Base-by-base conservation (phyloP, 2,888 invertebrate genomes). In the Allygus modestus region DNA sequence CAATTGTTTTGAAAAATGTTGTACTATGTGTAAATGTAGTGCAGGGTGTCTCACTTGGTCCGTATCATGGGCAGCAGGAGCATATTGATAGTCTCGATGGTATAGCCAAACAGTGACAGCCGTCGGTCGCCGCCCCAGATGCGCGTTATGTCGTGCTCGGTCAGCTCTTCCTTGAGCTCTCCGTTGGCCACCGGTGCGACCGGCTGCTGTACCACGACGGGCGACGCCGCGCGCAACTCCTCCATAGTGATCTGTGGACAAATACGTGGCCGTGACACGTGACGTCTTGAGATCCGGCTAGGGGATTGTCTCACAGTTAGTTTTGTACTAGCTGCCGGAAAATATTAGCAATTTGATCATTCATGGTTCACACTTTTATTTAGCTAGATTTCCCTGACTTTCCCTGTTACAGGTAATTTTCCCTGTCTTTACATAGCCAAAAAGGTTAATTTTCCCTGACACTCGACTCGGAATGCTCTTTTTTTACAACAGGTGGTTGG, bases 11-110 rank as follows among this genome's bases (percentile, higher is more conserved):
- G n/a, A n/a, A n/a, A n/a, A n/a, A n/a, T n/a, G n/a, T n/a, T n/a
- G n/a, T n/a, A n/a, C n/a, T n/a, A n/a, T n/a, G n/a, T n/a, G n/a
- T n/a, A n/a, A n/a, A n/a, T n/a, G n/a, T n/a, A n/a, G n/a, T 37
- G 5, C 37, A 37, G 4, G 37, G 37, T 37, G 46, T 46, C 46
- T 91, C 90, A 97, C 97, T 97, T 96, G 89, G 97, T 97, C 89
- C 96, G 95, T 87, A 99, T 95, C 99, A 99, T 99, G 0, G 99
- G 99, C 83, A 99, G 91, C 51, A 99, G 92, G 26, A 99, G 93
- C 93, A 99, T 94, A 89, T 96, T 96, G 89, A 99, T 96, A 0
- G 98, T 97, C 91, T 99, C 99, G 46, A 97, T 95, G 0, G 98
- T 98, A 91, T 98, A 99, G 77, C 97, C 97, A 90, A 96, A 99